Base-by-base conservation (phyloP, 2,113 vertebrate species). In the Phodopus roborovskii region DNA sequence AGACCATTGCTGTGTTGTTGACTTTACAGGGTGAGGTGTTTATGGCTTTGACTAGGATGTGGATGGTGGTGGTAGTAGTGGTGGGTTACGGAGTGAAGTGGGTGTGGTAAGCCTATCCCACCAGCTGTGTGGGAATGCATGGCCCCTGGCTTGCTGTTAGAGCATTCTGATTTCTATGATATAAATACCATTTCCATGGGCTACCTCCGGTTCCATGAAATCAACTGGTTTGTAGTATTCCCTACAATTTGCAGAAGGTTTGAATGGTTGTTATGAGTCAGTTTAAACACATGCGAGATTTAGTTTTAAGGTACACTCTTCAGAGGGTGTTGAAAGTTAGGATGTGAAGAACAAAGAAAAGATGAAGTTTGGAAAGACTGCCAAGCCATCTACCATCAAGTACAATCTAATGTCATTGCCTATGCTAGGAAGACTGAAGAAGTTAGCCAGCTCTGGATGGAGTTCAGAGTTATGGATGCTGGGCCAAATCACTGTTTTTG, bases 361-460 rank as follows among this genome's bases (percentile, higher is more conserved):
- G 66, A 64, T 42, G 56, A 90, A 92, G 60, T 3, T 9, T 26
- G 78, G 79, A 81, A 78, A 58, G 75, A 28, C 12, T 77, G 36
- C 42, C 53, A 84, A 7, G 33, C 36, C 45, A 4, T 9, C 0
- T 0, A 11, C 24, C 33, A 1, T 16, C 0, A 0, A 28, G 7
- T 36, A 19, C 4, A 50, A 48, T 30, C 13, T 24, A 12, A 20
- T 66, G 28, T 1, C 94, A 53, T 86, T 90, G 68, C n/a, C 45
- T 68, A 17, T 70, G 5, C 20, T 22, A 39, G 56, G 75, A 87
- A 92, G 58, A 64, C 36, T 11, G 50, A 93, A 64, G 56, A 70
- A 13, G 77, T 2, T 30, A 60, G 30, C 45, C 60, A 7, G 2
- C 7, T 90, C 28, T 19, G 62, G 48, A 88, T 84, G 70, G 19